phyloP scores from a whole-genome alignment of 2,888 invertebrate species.

The Margaritifera margaritifera region DNA sequence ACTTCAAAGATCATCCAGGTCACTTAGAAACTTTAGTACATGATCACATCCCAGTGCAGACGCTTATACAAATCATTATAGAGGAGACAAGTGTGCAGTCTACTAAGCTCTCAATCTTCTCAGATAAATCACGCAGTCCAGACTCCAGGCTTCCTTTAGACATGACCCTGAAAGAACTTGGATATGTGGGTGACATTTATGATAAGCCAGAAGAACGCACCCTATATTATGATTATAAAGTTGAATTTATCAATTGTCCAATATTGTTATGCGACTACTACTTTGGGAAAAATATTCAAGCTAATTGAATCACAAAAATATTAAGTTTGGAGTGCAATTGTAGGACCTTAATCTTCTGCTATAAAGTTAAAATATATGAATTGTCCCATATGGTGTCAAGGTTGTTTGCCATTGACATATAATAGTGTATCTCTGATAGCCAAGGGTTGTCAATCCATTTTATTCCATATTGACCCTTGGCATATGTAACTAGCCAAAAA shows the following conservation, averaged over 20 bases:
- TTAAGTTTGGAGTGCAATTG: too few relatives aligned
- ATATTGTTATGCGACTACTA: constrained; percentile 69
- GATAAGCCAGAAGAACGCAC: constrained; percentile 60
- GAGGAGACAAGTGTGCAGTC: constrained; percentile 59
- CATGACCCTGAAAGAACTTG: constrained; percentile 61
- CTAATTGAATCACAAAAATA: too few relatives aligned
- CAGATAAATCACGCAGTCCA: constrained; percentile 56
- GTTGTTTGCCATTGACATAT: too few relatives aligned
- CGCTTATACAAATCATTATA: constrained; percentile 60
- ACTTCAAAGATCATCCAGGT: constrained; percentile 57
- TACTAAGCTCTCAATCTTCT: constrained; percentile 64
- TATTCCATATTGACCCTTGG: too few relatives aligned
- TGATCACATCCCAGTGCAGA: constrained; percentile 59
- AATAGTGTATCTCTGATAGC: too few relatives aligned
- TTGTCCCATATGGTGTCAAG: too few relatives aligned
- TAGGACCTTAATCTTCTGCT: too few relatives aligned
- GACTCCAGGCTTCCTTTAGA: constrained; percentile 57
- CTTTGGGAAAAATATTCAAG: constrained; percentile 53
- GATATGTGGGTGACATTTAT: constrained; percentile 56
- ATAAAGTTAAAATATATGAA: too few relatives aligned
- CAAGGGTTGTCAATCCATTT: too few relatives aligned
- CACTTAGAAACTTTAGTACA: constrained; percentile 65
- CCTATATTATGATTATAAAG: constrained; percentile 68
- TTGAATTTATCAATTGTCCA: constrained; percentile 68
- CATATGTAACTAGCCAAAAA: too few relatives aligned